Evolutionary conservation across 2,797 vertebrate species (phyloP).

Genomic region (Spea hammondii): DNA sequence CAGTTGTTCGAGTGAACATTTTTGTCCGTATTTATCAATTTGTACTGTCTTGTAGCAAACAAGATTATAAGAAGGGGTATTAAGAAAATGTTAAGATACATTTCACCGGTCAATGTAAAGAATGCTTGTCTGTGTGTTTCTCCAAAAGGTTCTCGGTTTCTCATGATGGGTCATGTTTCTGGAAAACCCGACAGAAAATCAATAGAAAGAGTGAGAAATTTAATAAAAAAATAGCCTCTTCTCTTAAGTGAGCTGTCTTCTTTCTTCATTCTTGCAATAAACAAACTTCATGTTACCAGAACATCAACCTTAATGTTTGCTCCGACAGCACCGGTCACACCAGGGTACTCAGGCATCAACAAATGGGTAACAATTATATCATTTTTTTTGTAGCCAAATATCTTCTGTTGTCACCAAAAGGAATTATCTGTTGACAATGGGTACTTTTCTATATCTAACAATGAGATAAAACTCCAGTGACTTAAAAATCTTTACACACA

Average conservation of each 20-base stretch:
- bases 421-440: no score
- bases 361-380: slow-evolving; percentile 5
- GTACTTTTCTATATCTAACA: no score
- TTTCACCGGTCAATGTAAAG: slow-evolving; percentile 56
- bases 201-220: slow-evolving; percentile 78
- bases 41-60: slow-evolving; percentile 39
- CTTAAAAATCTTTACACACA: no score
- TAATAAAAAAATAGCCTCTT: slow-evolving; percentile 73
- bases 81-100: slow-evolving; percentile 53
- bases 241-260: slow-evolving; percentile 55
- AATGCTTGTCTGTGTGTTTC: slow-evolving; percentile 60
- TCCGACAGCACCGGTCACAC: slow-evolving; percentile 31
- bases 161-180: slow-evolving; percentile 74
- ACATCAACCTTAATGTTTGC: slow-evolving; percentile 11
- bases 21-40: slow-evolving; percentile 33
- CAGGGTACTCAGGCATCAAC: slow-evolving; percentile 2
- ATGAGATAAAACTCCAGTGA: no score
- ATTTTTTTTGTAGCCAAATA: background rate
- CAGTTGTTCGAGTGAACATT: background rate
- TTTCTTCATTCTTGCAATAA: slow-evolving; percentile 51
- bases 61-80: slow-evolving; percentile 13
- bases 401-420: background rate
- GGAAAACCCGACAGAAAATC: slow-evolving; percentile 84
- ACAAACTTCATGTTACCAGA: slow-evolving; percentile 36
- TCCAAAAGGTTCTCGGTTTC: slow-evolving; percentile 73